These are phyloP conservation scores for Ichneumon xanthorius DNA, from an alignment of 2,888 invertebrate species.

Conservation along the genomic window DNA sequence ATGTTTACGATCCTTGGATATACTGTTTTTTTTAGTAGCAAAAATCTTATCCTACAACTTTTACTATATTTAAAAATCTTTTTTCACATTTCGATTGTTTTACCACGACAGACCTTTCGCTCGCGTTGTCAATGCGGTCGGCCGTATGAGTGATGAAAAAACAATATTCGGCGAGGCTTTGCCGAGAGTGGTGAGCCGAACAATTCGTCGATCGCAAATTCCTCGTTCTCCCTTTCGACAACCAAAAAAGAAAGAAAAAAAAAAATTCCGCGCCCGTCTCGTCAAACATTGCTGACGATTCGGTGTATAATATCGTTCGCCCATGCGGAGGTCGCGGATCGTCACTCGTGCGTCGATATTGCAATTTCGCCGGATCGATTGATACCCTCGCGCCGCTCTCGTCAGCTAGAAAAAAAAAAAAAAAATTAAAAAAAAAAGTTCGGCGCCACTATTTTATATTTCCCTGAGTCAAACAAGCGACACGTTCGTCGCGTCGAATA, in stretches of 20 bases:
- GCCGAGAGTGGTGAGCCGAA: constrained; percentile 7
- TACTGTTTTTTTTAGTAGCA: constrained; percentile 3
- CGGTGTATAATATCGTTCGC: constrained; percentile 51
- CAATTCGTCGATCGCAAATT: constrained; percentile 31
- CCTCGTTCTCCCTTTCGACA: constrained; percentile 1
- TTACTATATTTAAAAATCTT: background rate
- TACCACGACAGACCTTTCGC: background rate
- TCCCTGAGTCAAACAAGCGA: constrained; percentile 44
- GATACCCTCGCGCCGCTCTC: constrained; percentile 31
- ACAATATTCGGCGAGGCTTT: constrained; percentile 38
- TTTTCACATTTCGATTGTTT: constrained; percentile 11
- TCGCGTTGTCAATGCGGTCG: constrained; percentile 25
- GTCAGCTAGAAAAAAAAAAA: constrained; percentile 13
- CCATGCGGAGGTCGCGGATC: constrained; percentile 22
- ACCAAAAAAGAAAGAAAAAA: constrained; percentile 4
- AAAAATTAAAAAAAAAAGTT: constrained; percentile 11
- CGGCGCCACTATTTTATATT: constrained; percentile 38
- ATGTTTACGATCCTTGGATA: constrained; percentile 14
- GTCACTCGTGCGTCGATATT: constrained; percentile 55
- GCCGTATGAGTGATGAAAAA: constrained; percentile 42
- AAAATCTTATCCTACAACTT: background rate
- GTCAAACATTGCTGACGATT: constrained; percentile 33
- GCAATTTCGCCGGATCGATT: constrained; percentile 62
- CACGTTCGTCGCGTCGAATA: constrained; percentile 54
- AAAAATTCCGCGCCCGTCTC: constrained; percentile 2